Evolutionary conservation across 2,888 invertebrate genomes (phyloP), one percentile per base, ranked within the genome.

Genomic region (Craniophora ligustri): DNA sequence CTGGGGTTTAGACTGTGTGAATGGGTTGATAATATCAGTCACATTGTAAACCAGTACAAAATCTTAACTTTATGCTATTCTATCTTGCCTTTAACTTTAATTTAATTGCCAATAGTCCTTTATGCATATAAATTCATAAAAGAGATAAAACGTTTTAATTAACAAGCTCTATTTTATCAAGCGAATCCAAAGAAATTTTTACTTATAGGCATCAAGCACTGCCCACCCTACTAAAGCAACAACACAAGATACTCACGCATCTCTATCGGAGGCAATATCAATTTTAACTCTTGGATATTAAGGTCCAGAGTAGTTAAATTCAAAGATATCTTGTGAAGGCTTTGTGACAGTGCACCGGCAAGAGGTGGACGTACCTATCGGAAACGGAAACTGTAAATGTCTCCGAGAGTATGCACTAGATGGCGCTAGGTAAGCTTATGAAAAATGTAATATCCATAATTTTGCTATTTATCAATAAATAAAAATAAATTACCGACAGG

Each of bases 271-370:
- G 62, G 47, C 38, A 76, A 66, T 76, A 64, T 68, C 59, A 72
- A 77, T 66, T 56, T 57, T 72, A 65, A 57, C 28, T 5, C 4
- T 41, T 41, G 8, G 5, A 28, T 0, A 0, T 49, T 79, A 76
- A 59, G 51, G 72, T 78, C 76, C 80, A 69, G 66, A 61, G 68
- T 75, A 75, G 35, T 67, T 75, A 76, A 80, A 79, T 61, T 67
- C 74, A 57, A 79, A 81, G 39, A 74, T 71, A 75, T 84, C 80
- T 60, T 65, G 58, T 15, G 82, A 75, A 45, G 85, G 84, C 50
- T 82, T 82, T 67, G 76, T 74, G 63, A 89, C 66, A 54, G 77
- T 76, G 77, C 89, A 90, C 67, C 81, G 83, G 82, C 89, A 90
- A 66, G 86, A 77, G 58, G 85, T 86, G 76, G 79, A 64, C 61